These are phyloP conservation scores for Patiria pectinifera DNA, from an alignment of 53 echinoderm and acorn worm species.

Conservation along the genomic window DNA sequence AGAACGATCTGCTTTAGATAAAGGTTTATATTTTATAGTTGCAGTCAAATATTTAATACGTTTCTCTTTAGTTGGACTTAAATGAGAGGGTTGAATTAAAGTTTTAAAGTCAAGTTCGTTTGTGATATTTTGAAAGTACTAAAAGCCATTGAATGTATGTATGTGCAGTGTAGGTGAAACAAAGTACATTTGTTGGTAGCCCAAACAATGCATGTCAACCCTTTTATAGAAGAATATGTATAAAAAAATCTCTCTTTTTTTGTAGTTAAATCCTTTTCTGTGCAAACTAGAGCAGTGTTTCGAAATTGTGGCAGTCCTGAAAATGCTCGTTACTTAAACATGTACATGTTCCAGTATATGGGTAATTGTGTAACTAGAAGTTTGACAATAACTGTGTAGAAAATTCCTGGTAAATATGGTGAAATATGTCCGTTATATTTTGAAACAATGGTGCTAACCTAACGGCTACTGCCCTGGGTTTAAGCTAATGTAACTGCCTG, in stretches of 20 bases:
- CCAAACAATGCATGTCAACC: not conserved
- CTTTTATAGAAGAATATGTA: not conserved
- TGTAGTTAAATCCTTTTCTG: not conserved
- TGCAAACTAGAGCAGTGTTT: not conserved
- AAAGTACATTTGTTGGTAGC: not conserved
- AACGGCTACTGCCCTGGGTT: too few species aligned
- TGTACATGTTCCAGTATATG: too few species aligned
- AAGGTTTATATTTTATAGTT: not conserved
- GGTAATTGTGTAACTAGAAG: too few species aligned
- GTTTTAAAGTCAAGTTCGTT: too few species aligned
- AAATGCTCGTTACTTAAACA: too few species aligned
- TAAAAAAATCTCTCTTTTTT: not conserved
- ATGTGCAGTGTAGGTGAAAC: not conserved
- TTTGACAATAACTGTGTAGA: too few species aligned
- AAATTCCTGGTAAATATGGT: too few species aligned
- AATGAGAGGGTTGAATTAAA: too few species aligned
- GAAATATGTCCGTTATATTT: too few species aligned
- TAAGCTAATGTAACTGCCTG: too few species aligned
- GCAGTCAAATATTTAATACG: not conserved
- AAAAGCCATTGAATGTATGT: not conserved
- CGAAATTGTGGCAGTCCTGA: not conserved
- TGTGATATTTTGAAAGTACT: not conserved
- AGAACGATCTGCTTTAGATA: not conserved
- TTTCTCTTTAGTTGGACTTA: too few species aligned
- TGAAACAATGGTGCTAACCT: too few species aligned